Conservation (phyloP, 2,113 vertebrate genomes). For the Epinephelus lanceolatus region DNA sequence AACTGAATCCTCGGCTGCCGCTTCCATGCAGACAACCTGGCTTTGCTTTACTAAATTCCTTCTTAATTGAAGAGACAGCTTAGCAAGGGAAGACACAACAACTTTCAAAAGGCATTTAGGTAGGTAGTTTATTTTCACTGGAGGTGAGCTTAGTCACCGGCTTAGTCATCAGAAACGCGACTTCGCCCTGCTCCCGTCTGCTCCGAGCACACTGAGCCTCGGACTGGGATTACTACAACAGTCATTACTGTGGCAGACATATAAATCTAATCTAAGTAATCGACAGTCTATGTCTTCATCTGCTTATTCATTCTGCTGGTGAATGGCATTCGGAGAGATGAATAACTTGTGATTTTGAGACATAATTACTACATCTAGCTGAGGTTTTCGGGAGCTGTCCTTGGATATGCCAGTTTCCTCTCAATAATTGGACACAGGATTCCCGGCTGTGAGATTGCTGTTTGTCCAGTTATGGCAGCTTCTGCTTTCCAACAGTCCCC, state of each 20-base stretch:
- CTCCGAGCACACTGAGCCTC: neutral
- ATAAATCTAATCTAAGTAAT: conserved; percentile 38
- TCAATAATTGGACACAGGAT: conserved; percentile 59
- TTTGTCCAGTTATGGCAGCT: conserved; percentile 79
- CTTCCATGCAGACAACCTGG: conserved; percentile 51
- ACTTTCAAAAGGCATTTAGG: conserved; percentile 74
- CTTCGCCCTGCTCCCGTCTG: conserved; percentile 7
- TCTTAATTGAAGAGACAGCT: conserved; percentile 73
- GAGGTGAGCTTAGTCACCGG: conserved; percentile 69
- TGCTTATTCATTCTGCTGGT: conserved; percentile 50
- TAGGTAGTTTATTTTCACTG: conserved; percentile 64
- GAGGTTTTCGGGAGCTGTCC: conserved; percentile 42
- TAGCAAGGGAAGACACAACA: conserved; percentile 53
- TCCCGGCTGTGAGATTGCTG: conserved; percentile 73
- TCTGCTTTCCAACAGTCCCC: conserved; percentile 66
- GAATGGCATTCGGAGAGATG: conserved; percentile 48
- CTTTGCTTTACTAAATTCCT: conserved; percentile 49
- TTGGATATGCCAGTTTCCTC: conserved; percentile 57
- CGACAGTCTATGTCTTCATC: conserved; percentile 11
- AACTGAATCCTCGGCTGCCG: conserved; percentile 46
- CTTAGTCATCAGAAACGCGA: conserved; percentile 58
- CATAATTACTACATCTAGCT: conserved; percentile 64
- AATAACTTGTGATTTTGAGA: conserved; percentile 57
- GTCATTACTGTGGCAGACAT: conserved; percentile 14
- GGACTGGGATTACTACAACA: conserved; percentile 17